Evolutionary conservation across 2,888 invertebrate genomes (phyloP).

Genomic region (Subacronicta megacephala): DNA sequence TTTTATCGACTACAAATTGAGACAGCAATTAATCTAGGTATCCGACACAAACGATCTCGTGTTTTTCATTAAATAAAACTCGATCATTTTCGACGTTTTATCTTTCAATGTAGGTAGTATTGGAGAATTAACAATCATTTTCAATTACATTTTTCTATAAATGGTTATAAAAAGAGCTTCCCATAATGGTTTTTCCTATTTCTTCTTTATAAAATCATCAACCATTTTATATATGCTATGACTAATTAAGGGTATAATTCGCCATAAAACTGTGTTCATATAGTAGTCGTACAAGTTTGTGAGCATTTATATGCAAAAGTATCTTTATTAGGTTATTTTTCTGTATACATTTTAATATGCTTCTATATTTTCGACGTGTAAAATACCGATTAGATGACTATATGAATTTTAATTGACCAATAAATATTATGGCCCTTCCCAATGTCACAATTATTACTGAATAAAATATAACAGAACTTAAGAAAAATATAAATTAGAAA

Average conservation of each 20-base stretch:
- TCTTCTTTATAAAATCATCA: no score
- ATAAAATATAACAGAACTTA: slow-evolving; percentile 32
- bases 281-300: no score
- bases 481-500: slow-evolving; percentile 48
- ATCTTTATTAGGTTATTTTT: not conserved
- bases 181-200: no score
- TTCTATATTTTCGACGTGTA: slow-evolving; percentile 2
- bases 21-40: slow-evolving; percentile 37
- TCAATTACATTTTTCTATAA: not conserved
- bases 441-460: slow-evolving; percentile 29
- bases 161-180: no score
- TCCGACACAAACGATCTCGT: slow-evolving; percentile 13
- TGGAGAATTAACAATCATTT: not conserved
- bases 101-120: not conserved
- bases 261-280: no score
- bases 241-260: no score
- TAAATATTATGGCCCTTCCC: slow-evolving; percentile 25
- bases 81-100: slow-evolving; percentile 14
- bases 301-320: not conserved
- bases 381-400: slow-evolving; percentile 9
- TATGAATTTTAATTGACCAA: slow-evolving; percentile 31
- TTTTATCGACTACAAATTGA: slow-evolving; percentile 48
- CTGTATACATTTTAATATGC: slow-evolving; percentile 4
- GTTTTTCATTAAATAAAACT: slow-evolving; percentile 24
- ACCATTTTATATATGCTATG: no score